phyloP scores from a whole-genome alignment of 1,140 invertebrate genomes.

The Caenorhabditis briggsae region DNA sequence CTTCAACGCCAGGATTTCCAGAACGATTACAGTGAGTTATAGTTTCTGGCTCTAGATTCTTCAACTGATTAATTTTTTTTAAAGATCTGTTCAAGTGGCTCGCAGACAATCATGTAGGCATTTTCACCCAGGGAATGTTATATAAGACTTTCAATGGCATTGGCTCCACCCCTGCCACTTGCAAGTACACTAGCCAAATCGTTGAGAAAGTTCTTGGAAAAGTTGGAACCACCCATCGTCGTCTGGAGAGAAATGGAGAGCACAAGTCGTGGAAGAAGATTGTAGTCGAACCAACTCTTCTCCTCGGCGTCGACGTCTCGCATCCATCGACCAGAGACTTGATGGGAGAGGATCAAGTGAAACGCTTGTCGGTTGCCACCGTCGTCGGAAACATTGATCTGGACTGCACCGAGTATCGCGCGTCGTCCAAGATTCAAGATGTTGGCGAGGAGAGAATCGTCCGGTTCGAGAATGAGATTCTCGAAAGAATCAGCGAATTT shows the following conservation, averaged over 20 bases:
- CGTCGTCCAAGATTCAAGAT: neutral
- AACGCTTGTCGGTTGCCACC: conserved; percentile 15
- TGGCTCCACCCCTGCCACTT: neutral
- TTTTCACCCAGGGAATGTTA: conserved; percentile 38
- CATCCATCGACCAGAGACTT: too few relatives aligned
- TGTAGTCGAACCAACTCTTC: too few relatives aligned
- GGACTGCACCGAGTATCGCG: conserved; percentile 15
- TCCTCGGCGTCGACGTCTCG: too few relatives aligned
- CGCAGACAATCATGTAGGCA: conserved; percentile 1
- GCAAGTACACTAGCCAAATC: neutral
- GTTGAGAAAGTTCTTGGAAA: conserved; percentile 40
- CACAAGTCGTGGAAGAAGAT: conserved; percentile 29
- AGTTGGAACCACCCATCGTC: conserved; percentile 33
- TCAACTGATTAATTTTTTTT: too few relatives aligned
- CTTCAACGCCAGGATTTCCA: neutral
- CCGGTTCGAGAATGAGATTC: neutral
- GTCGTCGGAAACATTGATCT: conserved; percentile 61
- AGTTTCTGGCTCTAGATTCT: too few relatives aligned
- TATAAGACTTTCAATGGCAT: neutral
- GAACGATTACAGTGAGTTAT: conserved; percentile 6
- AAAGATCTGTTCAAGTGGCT: conserved; percentile 31
- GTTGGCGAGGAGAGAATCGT: conserved; percentile 35
- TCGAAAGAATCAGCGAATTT: conserved; percentile 14
- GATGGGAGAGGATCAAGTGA: too few relatives aligned
- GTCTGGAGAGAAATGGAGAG: neutral